These are phyloP conservation scores for Tetanocera ferruginea DNA, from an alignment of 2,888 invertebrate genomes.

Conservation along the genomic window DNA sequence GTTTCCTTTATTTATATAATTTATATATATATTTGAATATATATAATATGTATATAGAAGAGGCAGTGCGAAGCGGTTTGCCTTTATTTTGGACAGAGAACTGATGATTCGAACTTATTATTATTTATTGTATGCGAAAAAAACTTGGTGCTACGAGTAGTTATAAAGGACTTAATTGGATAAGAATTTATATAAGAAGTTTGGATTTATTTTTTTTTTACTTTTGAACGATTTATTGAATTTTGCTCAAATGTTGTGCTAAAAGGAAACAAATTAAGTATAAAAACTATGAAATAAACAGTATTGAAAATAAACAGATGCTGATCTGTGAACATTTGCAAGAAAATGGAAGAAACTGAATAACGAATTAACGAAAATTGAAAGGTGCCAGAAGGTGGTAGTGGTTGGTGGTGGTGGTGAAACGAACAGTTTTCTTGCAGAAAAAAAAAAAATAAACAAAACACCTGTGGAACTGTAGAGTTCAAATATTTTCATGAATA, in stretches of 20 bases:
- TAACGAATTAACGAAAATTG: not conserved
- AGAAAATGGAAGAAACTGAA: not conserved
- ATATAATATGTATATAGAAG: not conserved
- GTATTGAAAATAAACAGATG: conserved; percentile 4
- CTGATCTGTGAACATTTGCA: not conserved
- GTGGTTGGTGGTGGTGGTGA: not conserved
- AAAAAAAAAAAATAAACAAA: not conserved
- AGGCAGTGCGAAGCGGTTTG: not conserved
- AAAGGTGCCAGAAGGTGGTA: not conserved
- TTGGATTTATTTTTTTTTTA: too few species aligned
- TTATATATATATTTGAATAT: too few species aligned
- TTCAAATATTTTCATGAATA: too few species aligned
- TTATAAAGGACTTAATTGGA: too few species aligned
- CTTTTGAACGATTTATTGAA: not conserved
- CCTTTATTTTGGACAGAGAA: not conserved
- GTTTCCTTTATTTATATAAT: conserved; percentile 3
- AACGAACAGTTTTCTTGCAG: not conserved
- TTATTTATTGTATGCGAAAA: too few species aligned
- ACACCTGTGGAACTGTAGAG: too few species aligned
- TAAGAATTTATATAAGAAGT: too few species aligned
- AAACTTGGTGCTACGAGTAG: too few species aligned
- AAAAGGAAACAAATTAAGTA: not conserved
- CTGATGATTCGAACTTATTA: not conserved
- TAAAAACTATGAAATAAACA: not conserved
- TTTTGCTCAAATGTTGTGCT: not conserved